Evolutionary conservation across 2,113 vertebrate genomes (phyloP), one percentile per base, ranked within the genome.

Genomic region (human (Homo sapiens)): DNA sequence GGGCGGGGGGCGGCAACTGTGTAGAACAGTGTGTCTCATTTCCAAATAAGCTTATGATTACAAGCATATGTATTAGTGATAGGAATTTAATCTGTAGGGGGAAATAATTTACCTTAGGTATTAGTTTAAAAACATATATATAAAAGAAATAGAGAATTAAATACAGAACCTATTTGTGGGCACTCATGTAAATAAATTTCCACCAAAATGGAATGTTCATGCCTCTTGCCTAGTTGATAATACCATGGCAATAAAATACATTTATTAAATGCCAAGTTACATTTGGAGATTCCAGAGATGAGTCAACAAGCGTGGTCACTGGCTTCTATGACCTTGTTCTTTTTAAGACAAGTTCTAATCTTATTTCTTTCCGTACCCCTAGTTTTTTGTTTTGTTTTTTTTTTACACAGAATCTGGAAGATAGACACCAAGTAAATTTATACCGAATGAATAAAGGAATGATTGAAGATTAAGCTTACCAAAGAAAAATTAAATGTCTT

Each of bases 21-120:
- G 52, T 38, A 73, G 18, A 59, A 61, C 48, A 73, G 17, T 45
- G 72, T 40, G 22, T 72, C 4, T 22, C 40, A n/a, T 91, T 94
- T 95, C 83, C 82, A 90, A 95, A 30, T 35, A 85, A 96, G 57
- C 6, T 97, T 5, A 9, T 80, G 14, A 38, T 89, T 89, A 79
- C 59, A 94, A 91, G 38, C 18, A 18, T 61, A 40, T 57, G 8
- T 81, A 43, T 83, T 93, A 64, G 8, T 83, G n/a, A 43, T 38
- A 75, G 43, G 6, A 93, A 81, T 6, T 83, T 78, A 75, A 50
- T 57, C 35, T 90, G 17, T 52, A 48, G 7, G 32, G 35, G 17
- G 10, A 7, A 81, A 81, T 78, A 70, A 90, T 30, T 79, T 86
- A 55, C 27, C 50, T 18, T 61, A 88, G 30, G 23, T 81, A 52